phyloP scores from a whole-genome alignment of 2,888 invertebrate species.

The Polydrusus pterygomalis region DNA sequence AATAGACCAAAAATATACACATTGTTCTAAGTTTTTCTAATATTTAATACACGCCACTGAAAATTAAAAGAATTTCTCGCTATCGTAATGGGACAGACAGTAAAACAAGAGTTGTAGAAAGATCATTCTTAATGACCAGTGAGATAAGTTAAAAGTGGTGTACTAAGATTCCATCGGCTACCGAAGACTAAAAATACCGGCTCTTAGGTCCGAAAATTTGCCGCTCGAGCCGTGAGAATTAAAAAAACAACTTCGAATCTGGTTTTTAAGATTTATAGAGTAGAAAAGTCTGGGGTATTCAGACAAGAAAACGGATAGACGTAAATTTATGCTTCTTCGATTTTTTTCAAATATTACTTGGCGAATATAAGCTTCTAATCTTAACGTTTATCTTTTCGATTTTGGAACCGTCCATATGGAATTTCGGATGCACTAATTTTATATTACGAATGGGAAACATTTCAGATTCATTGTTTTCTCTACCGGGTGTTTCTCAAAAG shows the following conservation, averaged over 20 bases:
- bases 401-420: too few species aligned
- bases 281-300: neutral
- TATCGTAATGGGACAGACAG: slow-evolving; percentile 64
- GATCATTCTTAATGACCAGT: slow-evolving; percentile 69
- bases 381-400: too few species aligned
- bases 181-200: slow-evolving; percentile 67
- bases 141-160: slow-evolving; percentile 70
- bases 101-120: slow-evolving; percentile 68
- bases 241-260: slow-evolving; percentile 34
- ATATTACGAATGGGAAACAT: too few species aligned
- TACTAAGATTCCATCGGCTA: slow-evolving; percentile 71
- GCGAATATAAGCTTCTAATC: too few species aligned
- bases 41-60: slow-evolving; percentile 39
- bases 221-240: slow-evolving; percentile 50
- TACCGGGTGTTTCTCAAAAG: too few species aligned
- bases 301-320: too few species aligned
- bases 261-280: slow-evolving; percentile 19
- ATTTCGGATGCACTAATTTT: too few species aligned
- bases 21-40: slow-evolving; percentile 2
- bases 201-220: slow-evolving; percentile 43
- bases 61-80: slow-evolving; percentile 64
- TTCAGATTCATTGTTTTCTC: too few species aligned
- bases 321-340: too few species aligned
- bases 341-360: too few species aligned
- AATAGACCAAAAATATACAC: too few species aligned